These are phyloP conservation scores for Autographa pulchrina DNA, from an alignment of 2,888 invertebrate genomes.

Conservation along the genomic window DNA sequence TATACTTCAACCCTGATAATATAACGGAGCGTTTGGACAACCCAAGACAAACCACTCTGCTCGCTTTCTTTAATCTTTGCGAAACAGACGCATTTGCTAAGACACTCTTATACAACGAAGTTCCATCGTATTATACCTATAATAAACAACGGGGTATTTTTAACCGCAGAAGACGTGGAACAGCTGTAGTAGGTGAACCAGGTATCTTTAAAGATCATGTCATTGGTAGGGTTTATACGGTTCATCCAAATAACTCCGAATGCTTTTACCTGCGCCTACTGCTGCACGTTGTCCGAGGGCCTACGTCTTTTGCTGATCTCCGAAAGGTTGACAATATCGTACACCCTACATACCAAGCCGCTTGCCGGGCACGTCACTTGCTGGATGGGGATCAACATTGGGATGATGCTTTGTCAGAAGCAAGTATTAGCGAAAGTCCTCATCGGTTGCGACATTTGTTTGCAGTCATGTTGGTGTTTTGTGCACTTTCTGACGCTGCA, in stretches of 20 bases:
- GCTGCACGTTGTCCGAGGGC: conserved; percentile 49
- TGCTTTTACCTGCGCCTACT: conserved; percentile 46
- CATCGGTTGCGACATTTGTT: conserved; percentile 28
- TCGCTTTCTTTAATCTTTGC: conserved; percentile 22
- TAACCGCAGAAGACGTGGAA: conserved; percentile 37
- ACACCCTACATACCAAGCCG: conserved; percentile 59
- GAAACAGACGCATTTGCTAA: conserved; percentile 10
- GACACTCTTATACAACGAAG: conserved; percentile 12
- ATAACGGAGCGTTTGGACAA: conserved; percentile 29
- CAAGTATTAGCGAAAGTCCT: conserved; percentile 53
- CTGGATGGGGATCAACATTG: conserved; percentile 67
- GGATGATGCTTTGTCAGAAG: conserved; percentile 51
- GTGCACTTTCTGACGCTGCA: conserved; percentile 16
- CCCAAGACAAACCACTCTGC: conserved; percentile 53
- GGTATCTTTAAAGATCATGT: conserved; percentile 45
- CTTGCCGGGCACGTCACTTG: conserved; percentile 59
- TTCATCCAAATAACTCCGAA: conserved; percentile 49
- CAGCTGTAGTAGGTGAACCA: conserved; percentile 29
- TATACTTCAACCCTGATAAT: conserved; percentile 46
- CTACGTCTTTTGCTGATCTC: conserved; percentile 59
- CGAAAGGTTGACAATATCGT: conserved; percentile 60
- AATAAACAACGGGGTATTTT: conserved; percentile 19
- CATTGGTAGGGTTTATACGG: conserved; percentile 45
- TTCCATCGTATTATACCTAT: conserved; percentile 19
- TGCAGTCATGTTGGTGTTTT: conserved; percentile 16